Evolutionary conservation across 2,797 vertebrate species (phyloP), one percentile per base, ranked within the genome.

Genomic region (Podarcis lilfordi): DNA sequence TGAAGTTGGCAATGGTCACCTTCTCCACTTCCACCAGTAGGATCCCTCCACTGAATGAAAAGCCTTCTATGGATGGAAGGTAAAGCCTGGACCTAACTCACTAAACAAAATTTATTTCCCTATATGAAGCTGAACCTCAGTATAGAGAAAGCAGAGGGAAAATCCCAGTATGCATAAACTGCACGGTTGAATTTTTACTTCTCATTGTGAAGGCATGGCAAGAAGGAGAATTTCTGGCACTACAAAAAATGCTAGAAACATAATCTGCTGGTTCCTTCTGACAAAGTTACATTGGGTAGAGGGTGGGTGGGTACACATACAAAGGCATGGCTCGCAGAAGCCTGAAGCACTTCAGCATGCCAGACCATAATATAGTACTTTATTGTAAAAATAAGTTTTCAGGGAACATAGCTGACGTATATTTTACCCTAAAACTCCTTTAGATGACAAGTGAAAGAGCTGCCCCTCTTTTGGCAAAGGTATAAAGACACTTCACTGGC

Each of bases 171-270:
- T 78, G 50, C 35, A 90, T 43, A 45, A 32, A 19, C 72, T 11
- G 3, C n/a, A 64, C 5, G 21, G 10, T 40, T 37, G 40, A 74
- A 8, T 64, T n/a, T 40, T 88, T 69, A 35, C 37, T 80, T 37
- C 75, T 7, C 72, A 8, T 0, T 90, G 80, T 90, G 59, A 90
- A 86, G 87, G 45, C 21, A 89, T 79, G 8, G 81, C 0, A 86
- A 77, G n/a, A 86, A 92, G 86, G 10, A 27, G 88, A 50, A 6
- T 72, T 81, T 90, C 55, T 91, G 43, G 85, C 45, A 71, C 6
- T 2, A 3, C 83, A 86, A 82, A 45, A 75, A 74, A 61, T 75
- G 3, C 35, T 59, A 77, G 32, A 15, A 85, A 35, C 0, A 55
- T 55, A 82, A 45, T 15, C 8, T 17, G 80, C 40, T 1, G 43